Evolutionary conservation across 2,888 invertebrate genomes (phyloP), one percentile per base, ranked within the genome.

Genomic region (Schrankia costaestrigalis): DNA sequence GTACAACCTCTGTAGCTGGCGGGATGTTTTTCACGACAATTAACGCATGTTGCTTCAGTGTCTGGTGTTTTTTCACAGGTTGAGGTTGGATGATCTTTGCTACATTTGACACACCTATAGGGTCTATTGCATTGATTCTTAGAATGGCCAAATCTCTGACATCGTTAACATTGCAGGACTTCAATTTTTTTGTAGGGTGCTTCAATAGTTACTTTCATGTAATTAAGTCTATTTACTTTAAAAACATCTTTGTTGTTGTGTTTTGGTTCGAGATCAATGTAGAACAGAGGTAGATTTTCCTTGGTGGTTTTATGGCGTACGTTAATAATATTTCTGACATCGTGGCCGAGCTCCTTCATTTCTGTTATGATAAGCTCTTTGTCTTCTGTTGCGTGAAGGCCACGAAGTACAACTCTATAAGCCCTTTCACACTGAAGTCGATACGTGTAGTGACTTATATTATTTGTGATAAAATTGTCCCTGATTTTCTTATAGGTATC

Each of bases 361-460:
- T 32, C 29, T 13, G 32, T 13, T 24, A 29, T 32, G 11, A 38
- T 15, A 3, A 22, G 11, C 5, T 23, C 23, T 0, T 28, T 38
- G 11, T 32, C 13, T 32, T 32, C 29, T 22, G 32, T 14, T 10
- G 22, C 7, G 10, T 29, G 29, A 7, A 29, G 13, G 7, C 22
- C 14, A 9, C 29, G 13, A 7, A 29, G 4, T 0, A 22, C 29
- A 5, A 28, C 28, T 28, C 37, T 27, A 11, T 37, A 37, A 3
- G 32, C 31, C 11, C 28, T 28, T 14, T 35, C 28, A 18, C 35
- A 11, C 22, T 35, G 28, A 2, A 29, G 29, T 14, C 29, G 12
- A 7, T 37, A 37, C 1, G 37, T 37, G 24, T 37, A 37, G 21
- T 37, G 37, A 3, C 3, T 21, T n/a, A 37, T 15, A 7, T 37